Base-by-base conservation (phyloP, 2,797 vertebrate genomes). In the Rhinophrynus dorsalis region DNA sequence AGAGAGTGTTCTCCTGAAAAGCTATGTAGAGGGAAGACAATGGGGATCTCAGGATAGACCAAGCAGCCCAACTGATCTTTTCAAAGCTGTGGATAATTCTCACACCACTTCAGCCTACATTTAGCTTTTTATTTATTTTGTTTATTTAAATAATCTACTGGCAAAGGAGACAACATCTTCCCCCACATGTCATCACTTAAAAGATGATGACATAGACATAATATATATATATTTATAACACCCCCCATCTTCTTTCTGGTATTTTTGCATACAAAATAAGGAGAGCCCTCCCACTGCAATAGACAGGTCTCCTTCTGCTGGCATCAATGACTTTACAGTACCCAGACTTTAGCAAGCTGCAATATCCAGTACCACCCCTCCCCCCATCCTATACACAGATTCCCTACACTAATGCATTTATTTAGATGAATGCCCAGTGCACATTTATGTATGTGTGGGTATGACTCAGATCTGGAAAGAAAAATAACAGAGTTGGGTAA, bases 1-100 rank as follows among this genome's bases (percentile, higher is more conserved):
- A 66, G 52, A 57, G 32, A 50, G 58, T 65, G 69, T 59, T 54
- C 69, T 73, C 69, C 69, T 66, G 69, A 73, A 65, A 73, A 73
- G 69, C 69, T 59, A 52, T 73, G 69, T 59, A 73, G 44, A 59
- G 69, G 55, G 44, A 73, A 73, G 61, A 73, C 69, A 73, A 73
- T 73, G 69, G 61, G 54, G 27, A 73, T 58, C 68, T 58, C 44
- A 73, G 69, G 69, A 66, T 65, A 73, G 61, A 73, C 69, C 69
- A 73, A 65, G 50, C 61, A 48, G 23, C 35, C 69, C 50, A 50
- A 65, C 61, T 51, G 61, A 65, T 57, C 69, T 44, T 59, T 44
- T 21, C 44, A 23, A 5, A 27, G 69, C 61, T 35, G 47, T 59
- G 45, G 54, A 40, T 65, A 61, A 21, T 44, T 59, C 35, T 58